phyloP scores from a whole-genome alignment of 2,113 vertebrate genomes.

The Microcebus ravelobensis region DNA sequence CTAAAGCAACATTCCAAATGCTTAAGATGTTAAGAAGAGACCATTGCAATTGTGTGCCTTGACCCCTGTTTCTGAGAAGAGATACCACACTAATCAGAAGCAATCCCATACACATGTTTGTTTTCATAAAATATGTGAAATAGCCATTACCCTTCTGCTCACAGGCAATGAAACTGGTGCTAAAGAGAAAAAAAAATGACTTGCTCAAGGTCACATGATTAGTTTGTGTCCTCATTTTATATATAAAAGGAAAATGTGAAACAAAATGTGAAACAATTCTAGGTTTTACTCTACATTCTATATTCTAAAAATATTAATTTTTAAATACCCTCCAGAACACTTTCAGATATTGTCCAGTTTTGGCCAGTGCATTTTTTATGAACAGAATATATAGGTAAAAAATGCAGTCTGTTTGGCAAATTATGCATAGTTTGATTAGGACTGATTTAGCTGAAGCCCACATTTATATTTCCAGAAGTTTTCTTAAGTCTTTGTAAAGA shows the following conservation, averaged over 20 bases:
- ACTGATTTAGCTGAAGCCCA: not conserved
- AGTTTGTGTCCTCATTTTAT: not conserved
- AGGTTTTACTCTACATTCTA: not conserved
- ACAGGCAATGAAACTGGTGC: not conserved
- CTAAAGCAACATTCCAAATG: not conserved
- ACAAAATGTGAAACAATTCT: not conserved
- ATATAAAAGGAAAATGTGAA: not conserved
- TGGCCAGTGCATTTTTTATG: not conserved
- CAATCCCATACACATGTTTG: not conserved
- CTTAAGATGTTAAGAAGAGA: too few species aligned
- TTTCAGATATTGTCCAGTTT: not conserved
- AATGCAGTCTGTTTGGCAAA: not conserved
- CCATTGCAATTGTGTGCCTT: not conserved
- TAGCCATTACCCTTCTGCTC: not conserved
- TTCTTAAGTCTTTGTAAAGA: not conserved
- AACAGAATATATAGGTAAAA: not conserved
- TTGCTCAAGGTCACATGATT: not conserved
- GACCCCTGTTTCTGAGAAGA: not conserved
- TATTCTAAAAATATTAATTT: not conserved
- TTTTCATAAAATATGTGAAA: not conserved
- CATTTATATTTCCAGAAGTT: too few species aligned
- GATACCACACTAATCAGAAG: not conserved
- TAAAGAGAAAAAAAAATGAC: not conserved
- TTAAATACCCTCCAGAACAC: not conserved
- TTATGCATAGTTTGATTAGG: not conserved